Evolutionary conservation across 2,888 invertebrate genomes (phyloP).

Genomic region (Nineta flava): DNA sequence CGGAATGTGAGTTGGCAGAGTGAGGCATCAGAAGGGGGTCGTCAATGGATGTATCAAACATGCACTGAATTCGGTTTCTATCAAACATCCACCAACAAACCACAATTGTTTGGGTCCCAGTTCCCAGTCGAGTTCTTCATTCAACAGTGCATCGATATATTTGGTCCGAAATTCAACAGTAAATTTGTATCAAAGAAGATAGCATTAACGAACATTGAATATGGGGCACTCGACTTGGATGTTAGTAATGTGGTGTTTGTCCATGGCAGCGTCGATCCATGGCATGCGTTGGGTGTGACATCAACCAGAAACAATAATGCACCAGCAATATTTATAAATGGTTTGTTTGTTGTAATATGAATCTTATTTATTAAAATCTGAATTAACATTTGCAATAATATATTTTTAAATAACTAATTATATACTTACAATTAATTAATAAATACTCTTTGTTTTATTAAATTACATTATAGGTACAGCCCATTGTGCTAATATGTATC

Average conservation of each 20-base stretch:
- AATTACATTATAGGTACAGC: conserved; percentile 57
- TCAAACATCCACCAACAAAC: conserved; percentile 62
- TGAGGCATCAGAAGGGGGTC: conserved; percentile 46
- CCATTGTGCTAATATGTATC: conserved; percentile 90
- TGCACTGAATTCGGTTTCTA: conserved; percentile 94
- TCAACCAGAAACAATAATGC: conserved; percentile 35
- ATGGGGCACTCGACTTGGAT: conserved; percentile 57
- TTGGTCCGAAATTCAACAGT: conserved; percentile 52
- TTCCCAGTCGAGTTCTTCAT: conserved; percentile 66
- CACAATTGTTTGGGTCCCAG: conserved; percentile 51
- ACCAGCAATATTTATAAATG: conserved; percentile 60
- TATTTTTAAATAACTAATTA: too few relatives aligned
- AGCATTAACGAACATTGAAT: conserved; percentile 57
- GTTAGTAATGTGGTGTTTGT: conserved; percentile 65
- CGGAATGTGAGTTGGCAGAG: conserved; percentile 50
- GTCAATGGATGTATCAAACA: conserved; percentile 90
- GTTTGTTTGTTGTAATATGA: conserved; percentile 25
- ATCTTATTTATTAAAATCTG: background rate
- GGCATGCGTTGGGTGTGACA: conserved; percentile 67
- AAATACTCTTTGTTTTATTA: background rate
- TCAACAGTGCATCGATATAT: conserved; percentile 70
- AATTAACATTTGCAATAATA: background rate
- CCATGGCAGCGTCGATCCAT: conserved; percentile 80
- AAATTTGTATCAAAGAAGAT: conserved; percentile 44
- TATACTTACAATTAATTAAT: background rate